Evolutionary conservation across 2,113 vertebrate genomes (phyloP), one percentile per base, ranked within the genome.

Genomic region (Hucho hucho): DNA sequence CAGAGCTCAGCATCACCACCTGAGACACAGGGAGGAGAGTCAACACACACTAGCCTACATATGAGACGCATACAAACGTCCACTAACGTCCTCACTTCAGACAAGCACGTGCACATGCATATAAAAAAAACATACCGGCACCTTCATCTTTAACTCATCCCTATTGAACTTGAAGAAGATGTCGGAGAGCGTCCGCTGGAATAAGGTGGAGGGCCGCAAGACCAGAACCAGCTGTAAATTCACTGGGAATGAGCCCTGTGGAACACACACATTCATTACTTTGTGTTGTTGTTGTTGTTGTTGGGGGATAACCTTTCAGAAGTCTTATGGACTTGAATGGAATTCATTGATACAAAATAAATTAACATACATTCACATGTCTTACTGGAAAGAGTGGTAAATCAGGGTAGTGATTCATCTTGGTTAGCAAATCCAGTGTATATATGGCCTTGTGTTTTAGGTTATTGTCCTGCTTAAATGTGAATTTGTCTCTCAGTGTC

Each of bases 141-240:
- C 96, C 94, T 99, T 99, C 96, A 99, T 98, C 87, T 97, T 99
- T 94, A 98, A 95, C 81, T 98, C 98, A 96, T 99, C 96, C 92
- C 91, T 95, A 92, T 93, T 96, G 88, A 96, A 93, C 88, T 90
- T 96, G 92, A 98, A 97, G 68, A 95, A 91, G 85, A 99, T 91
- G 88, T 98, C 96, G 0, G 96, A 96, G 75, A 99, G 92, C 18
- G 95, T 88, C 77, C 96, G 90, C 88, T 99, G 96, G 76, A 98
- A 88, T 74, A 98, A 89, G 43, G 96, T 93, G 2, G 94, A 92
- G 66, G 98, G 98, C 78, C 97, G 95, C 76, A 99, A 90, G 73
- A 99, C 96, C 0, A 99, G 94, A 77, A 99, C 96, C 46, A 97
- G 93, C 86, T 97, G 94, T 67, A 98, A 90, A 91, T 94, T 96